phyloP scores from a whole-genome alignment of 1,140 invertebrate genomes.

The Drosophila chauvacae region DNA sequence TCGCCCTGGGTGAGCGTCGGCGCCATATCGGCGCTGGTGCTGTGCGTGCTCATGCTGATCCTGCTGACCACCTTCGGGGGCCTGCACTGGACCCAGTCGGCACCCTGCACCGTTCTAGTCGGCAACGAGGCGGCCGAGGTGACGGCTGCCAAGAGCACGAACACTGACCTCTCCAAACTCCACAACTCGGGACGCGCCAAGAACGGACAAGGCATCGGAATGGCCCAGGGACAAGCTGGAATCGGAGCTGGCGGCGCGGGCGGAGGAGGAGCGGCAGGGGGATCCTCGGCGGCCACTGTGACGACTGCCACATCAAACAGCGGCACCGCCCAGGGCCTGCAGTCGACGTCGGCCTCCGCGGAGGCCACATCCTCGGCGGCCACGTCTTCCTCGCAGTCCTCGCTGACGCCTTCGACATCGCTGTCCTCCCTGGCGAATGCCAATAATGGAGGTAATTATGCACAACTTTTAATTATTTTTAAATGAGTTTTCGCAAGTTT shows the following conservation, averaged over 20 bases:
- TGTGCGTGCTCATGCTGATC: slow-evolving; percentile 91
- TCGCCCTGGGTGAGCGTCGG: slow-evolving; percentile 96
- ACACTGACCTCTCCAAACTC: slow-evolving; percentile 81
- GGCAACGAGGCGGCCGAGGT: slow-evolving; percentile 86
- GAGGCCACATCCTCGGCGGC: slow-evolving; percentile 71
- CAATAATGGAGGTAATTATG: slow-evolving; percentile 85
- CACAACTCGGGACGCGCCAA: slow-evolving; percentile 86
- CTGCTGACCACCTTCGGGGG: slow-evolving; percentile 94
- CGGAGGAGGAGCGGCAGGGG: slow-evolving; percentile 78
- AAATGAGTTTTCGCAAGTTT: slow-evolving; percentile 83
- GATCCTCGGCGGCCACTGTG: slow-evolving; percentile 51
- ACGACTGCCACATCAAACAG: slow-evolving; percentile 73
- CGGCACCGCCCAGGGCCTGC: slow-evolving; percentile 71
- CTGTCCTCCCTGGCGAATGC: slow-evolving; percentile 82
- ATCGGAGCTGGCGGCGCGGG: slow-evolving; percentile 85
- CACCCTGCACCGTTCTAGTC: slow-evolving; percentile 92
- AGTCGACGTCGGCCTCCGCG: slow-evolving; percentile 74
- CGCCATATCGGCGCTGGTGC: slow-evolving; percentile 92
- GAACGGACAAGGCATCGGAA: slow-evolving; percentile 85
- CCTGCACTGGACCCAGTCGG: slow-evolving; percentile 92
- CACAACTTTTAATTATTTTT: slow-evolving; percentile 85
- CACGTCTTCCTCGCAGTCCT: slow-evolving; percentile 72
- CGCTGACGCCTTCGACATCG: slow-evolving; percentile 69
- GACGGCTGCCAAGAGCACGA: slow-evolving; percentile 84
- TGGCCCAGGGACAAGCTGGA: slow-evolving; percentile 80